Base-by-base conservation (phyloP, 2,113 vertebrate species). In the Numenius arquata region DNA sequence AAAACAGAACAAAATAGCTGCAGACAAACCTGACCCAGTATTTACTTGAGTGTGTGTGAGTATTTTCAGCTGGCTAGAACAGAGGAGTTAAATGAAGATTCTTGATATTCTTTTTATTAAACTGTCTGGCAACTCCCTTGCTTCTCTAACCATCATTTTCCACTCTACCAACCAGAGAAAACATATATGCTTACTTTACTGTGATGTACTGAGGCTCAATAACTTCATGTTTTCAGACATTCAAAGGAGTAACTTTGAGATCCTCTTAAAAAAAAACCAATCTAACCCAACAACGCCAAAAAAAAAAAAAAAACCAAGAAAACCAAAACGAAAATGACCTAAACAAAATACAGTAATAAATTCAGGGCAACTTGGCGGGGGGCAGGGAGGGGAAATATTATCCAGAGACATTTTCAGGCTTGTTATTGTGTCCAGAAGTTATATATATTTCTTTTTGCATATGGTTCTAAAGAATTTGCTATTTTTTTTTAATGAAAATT, bases 311-410 rank as follows among this genome's bases (percentile, higher is more conserved):
- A 82, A 38, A 52, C 8, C 36, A 12, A 34, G 21, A 43, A 82
- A n/a, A 22, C 45, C 15, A 23, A 50, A 56, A 34, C 38, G 1
- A 84, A 67, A 83, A 45, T 5, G 0, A 5, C 2, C 1, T 41
- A 84, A 41, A 67, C 11, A 89, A 96, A 93, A 61, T 38, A 65
- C 3, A 32, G 9, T 34, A 34, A 41, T 43, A 8, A 73, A 75
- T 79, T 89, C 12, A 66, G 40, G 9, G 26, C 29, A 67, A 7
- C 19, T 75, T 82, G 4, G 5, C 0, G 8, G 2, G 1, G 16
- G 23, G n/a, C 6, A 2, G 25, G 2, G 1, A 4, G 15, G 4
- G 4, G 6, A 2, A 1, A 4, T 48, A 25, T 29, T 1, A 2
- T 75, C 48, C 43, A 3, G 12, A 68, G 19, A 56, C 29, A 32